phyloP scores from a whole-genome alignment of 2,113 vertebrate genomes.

The Beaufortia kweichowensis region DNA sequence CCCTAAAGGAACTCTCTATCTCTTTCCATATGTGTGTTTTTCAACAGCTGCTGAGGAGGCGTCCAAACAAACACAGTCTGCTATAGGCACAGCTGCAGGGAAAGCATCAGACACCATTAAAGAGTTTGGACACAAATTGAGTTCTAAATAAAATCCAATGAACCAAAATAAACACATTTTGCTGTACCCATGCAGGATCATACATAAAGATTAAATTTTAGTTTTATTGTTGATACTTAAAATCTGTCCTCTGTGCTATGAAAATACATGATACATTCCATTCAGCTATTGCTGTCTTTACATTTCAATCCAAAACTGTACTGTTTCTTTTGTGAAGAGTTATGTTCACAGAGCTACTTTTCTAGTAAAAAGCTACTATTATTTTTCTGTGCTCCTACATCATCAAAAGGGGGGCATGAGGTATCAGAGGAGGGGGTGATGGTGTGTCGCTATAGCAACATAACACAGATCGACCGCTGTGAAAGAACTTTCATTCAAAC shows the following conservation, averaged over 20 bases:
- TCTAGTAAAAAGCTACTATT: not conserved
- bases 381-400: conserved; percentile 7
- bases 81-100: conserved; percentile 69
- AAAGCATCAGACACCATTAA: conserved; percentile 74
- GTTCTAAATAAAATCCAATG: conserved; percentile 62
- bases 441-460: conserved; percentile 33
- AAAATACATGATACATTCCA: conserved; percentile 33
- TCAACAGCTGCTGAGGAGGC: conserved; percentile 71
- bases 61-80: conserved; percentile 69
- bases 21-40: conserved; percentile 20
- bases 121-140: conserved; percentile 72
- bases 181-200: not conserved
- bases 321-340: not conserved
- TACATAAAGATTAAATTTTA: not conserved
- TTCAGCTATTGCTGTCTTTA: not conserved
- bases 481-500: conserved; percentile 34
- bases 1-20: not conserved
- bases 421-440: not conserved
- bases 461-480: conserved; percentile 12
- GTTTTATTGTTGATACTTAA: not conserved
- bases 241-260: not conserved
- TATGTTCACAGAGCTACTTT: too few species aligned
- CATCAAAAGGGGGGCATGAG: not conserved
- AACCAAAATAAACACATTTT: not conserved
- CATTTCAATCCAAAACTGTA: not conserved